Evolutionary conservation across 1,140 invertebrate genomes (phyloP).

Genomic region (Anthonomus grandis): DNA sequence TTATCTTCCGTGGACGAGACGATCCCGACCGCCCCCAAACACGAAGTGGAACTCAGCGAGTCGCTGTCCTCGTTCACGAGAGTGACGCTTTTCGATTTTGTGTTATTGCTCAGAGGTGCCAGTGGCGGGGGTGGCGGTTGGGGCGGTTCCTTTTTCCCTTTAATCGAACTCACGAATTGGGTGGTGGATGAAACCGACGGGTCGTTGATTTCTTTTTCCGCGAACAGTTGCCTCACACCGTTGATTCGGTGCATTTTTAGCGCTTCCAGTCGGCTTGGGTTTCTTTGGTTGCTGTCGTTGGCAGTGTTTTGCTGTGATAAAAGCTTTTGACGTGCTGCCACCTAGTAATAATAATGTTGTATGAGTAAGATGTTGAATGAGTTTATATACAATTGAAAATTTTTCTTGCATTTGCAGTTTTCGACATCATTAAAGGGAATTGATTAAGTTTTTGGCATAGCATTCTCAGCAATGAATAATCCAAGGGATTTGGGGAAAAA

Average conservation of each 20-base stretch:
- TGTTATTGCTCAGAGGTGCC: constrained; percentile 48
- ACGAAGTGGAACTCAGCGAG: constrained; percentile 56
- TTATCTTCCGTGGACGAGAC: constrained; percentile 54
- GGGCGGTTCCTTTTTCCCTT: constrained; percentile 52
- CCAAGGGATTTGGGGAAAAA: no score
- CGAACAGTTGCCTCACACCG: constrained; percentile 45
- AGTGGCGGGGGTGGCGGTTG: constrained; percentile 52
- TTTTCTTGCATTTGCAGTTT: no score
- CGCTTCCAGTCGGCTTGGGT: constrained; percentile 42
- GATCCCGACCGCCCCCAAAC: constrained; percentile 50
- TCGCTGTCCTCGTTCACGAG: constrained; percentile 56
- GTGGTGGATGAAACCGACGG: constrained; percentile 43
- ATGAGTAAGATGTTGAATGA: no score
- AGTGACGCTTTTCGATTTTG: constrained; percentile 30
- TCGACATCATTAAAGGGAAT: no score
- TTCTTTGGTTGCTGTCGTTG: constrained; percentile 37
- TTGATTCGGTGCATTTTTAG: constrained; percentile 48
- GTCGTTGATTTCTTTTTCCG: constrained; percentile 41
- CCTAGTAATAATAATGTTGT: constrained; percentile 48
- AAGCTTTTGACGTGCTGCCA: constrained; percentile 60
- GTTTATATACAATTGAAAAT: no score
- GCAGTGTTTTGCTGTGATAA: constrained; percentile 52
- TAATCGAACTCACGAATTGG: constrained; percentile 37
- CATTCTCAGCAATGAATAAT: no score
- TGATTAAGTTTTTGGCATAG: no score